Conservation (phyloP, 2,113 vertebrate species). For the Zapus hudsonius region DNA sequence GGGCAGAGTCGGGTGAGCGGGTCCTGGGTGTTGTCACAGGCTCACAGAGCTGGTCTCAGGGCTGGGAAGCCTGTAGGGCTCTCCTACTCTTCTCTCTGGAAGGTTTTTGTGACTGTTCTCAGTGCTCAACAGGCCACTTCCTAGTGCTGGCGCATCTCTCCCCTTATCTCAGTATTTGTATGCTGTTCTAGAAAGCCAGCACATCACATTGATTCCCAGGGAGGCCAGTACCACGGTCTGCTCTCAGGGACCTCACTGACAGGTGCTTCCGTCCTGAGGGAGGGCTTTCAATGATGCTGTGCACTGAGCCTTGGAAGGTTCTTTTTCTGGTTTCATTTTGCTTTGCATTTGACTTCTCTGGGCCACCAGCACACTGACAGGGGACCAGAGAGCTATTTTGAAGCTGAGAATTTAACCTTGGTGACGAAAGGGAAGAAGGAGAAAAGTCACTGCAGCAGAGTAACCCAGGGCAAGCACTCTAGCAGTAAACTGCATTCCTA, state of each 20-base stretch:
- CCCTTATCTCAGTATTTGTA: neutral
- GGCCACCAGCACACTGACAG: neutral
- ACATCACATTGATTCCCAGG: neutral
- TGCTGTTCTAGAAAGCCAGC: neutral
- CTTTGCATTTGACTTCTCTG: neutral
- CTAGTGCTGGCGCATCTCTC: neutral
- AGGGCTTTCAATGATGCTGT: neutral
- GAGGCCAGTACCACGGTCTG: neutral
- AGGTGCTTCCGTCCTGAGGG: neutral
- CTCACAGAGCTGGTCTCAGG: neutral
- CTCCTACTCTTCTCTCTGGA: neutral
- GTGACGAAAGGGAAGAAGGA: neutral
- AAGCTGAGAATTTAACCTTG: neutral
- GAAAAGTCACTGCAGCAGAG: neutral
- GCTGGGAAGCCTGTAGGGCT: neutral
- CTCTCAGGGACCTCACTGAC: fast-evolving
- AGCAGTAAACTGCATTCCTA: neutral
- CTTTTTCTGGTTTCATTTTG: neutral
- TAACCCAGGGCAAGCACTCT: neutral
- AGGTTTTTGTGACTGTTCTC: neutral
- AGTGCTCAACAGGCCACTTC: neutral
- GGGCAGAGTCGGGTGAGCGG: conserved; percentile 57
- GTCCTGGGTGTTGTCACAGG: neutral
- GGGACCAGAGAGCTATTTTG: neutral
- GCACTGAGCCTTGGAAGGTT: neutral